Base-by-base conservation (phyloP, 2,113 vertebrate species). In the Silurus glanis region DNA sequence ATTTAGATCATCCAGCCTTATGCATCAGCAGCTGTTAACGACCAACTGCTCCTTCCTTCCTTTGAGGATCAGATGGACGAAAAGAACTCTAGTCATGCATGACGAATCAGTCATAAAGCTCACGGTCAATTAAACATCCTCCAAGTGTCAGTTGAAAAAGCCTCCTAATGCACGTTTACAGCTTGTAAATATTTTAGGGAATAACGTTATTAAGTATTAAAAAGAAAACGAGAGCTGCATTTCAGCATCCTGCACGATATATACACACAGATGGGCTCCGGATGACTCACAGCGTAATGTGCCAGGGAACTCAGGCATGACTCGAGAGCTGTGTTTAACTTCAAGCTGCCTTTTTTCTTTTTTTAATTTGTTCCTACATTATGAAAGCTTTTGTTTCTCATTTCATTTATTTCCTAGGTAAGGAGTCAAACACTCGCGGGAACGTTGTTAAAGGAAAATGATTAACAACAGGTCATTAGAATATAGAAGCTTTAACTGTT, bases 31-130 rank as follows among this genome's bases (percentile, higher is more conserved):
- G 80, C 66, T 86, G 86, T 37, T 80, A 83, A 75, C 45, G 55
- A 49, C 86, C 83, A 89, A 80, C 86, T 87, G 83, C 69, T 74
- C 88, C 86, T 74, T 74, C 3, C 67, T 82, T 59, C 59, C 58
- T 61, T 71, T 66, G 71, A 51, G 51, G 56, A 19, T 74, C 82
- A 19, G 59, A 37, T 69, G 62, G 75, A 83, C 53, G 1, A 80
- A 69, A 80, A 69, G 19, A 5, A 75, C 61, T 83, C 67, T 49
- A 17, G 83, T 84, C 83, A 83, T 47, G 56, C 71, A 75, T 75
- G 9, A 85, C 14, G 8, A 80, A 83, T 71, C 12, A 45, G 25
- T 58, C 61, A 47, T 80, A 6, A 55, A 9, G 9, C 23, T 59
- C 58, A 83, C 12, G n/a, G n/a, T 12, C 56, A 6, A 47, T 78